A percentile compares a stretch with the other conserved stretches of the same genome.
These are phyloP conservation scores for Palythoa heliodiscus DNA, from an alignment of 92 coral and sea anemone genomes.

Conservation along the genomic window DNA sequence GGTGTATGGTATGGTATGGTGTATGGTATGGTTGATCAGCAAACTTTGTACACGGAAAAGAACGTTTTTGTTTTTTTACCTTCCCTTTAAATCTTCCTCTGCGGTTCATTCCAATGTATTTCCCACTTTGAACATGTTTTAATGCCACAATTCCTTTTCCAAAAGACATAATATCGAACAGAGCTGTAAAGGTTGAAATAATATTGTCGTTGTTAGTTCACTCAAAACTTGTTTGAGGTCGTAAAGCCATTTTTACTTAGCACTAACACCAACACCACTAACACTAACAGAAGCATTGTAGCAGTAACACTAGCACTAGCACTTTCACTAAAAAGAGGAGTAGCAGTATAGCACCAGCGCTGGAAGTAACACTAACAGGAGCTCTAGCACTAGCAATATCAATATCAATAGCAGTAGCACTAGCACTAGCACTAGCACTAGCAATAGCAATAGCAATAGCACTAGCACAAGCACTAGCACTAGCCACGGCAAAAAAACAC, in stretches of 20 bases:
- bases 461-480: neutral
- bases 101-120: conserved; percentile 79
- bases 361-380: neutral
- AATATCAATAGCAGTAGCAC: neutral
- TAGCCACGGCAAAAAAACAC: neutral
- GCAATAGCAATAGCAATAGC: neutral
- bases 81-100: conserved; percentile 74
- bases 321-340: too few relatives aligned
- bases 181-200: conserved; percentile 53
- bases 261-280: neutral
- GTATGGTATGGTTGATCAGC: too few relatives aligned
- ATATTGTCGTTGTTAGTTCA: neutral
- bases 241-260: neutral
- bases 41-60: neutral
- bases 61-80: conserved; percentile 49
- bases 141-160: conserved; percentile 85
- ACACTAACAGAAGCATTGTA: neutral
- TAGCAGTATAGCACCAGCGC: too few relatives aligned
- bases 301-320: neutral
- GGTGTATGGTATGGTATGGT: too few relatives aligned
- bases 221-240: neutral
- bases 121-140: conserved; percentile 60
- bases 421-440: neutral
- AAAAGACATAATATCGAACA: conserved; percentile 76
- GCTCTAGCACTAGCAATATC: neutral